Base-by-base conservation (phyloP, 2,797 vertebrate species). In the Peromyscus eremicus region DNA sequence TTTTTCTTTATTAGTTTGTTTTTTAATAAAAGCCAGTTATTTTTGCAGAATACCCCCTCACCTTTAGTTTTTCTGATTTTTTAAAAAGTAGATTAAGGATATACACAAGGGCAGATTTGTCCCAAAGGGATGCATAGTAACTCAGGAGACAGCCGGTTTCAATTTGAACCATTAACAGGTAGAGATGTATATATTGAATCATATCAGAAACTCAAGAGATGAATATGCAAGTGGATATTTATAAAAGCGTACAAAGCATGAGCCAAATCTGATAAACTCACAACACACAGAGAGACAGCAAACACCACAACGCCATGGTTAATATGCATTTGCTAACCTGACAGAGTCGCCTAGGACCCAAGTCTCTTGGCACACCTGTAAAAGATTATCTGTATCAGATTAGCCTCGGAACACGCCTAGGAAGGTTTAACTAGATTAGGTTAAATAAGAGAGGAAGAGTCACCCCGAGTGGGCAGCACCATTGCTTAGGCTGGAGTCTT, bases 21-120 rank as follows among this genome's bases (percentile, higher is more conserved):
- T 87, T 92, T 92, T 85, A 34, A 12, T 34, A 76, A 3, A 76
- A 64, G 1, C 23, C 43, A 57, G 52, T 73, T 94, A 46, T 64
- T 93, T 93, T 75, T 86, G n/a, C 73, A 82, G 32, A 60, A 25
- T 62, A 52, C 27, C 12, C 29, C 29, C 32, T 94, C 68, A 76
- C 8, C 64, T 64, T 77, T 40, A 3, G 13, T 83, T 83, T 91
- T 23, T 91, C 68, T 84, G 29, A 46, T 84, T 89, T 97, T 87
- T 52, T 52, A 52, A 14, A 76, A 70, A 94, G 68, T 76, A 89
- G 19, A 91, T 81, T 86, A 62, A 94, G 52, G 23, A 76, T 46
- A 64, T 5, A 6, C n/a, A 80, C 29, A 75, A 73, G 52, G 43
- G 77, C 75, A 91, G 46, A 91, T 83, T 86, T 43, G 40, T 8